phyloP scores from a whole-genome alignment of 2,888 invertebrate genomes.

The Macrophya annulata region DNA sequence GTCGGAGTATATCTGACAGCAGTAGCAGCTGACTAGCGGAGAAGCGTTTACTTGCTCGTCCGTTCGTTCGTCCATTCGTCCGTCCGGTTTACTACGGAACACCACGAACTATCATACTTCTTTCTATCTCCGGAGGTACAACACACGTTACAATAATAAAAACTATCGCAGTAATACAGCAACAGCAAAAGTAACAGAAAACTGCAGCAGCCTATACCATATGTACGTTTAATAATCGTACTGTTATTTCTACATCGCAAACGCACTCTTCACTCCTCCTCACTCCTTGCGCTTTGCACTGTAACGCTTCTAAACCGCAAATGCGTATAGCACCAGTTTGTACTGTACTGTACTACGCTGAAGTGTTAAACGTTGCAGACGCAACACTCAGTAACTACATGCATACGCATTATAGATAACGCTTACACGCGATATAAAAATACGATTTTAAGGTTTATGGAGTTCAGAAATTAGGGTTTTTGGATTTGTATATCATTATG shows the following conservation, averaged over 20 bases:
- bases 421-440: not conserved
- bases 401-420: not conserved
- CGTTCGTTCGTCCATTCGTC: slow-evolving; percentile 12
- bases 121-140: not conserved
- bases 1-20: slow-evolving; percentile 51
- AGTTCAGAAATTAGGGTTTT: too few species aligned
- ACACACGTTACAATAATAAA: not conserved
- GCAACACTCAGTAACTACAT: not conserved
- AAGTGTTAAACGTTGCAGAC: not conserved
- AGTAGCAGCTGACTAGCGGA: slow-evolving; percentile 52
- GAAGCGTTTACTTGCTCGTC: slow-evolving; percentile 40
- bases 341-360: not conserved
- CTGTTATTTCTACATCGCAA: not conserved
- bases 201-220: not conserved
- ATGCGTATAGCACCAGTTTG: not conserved
- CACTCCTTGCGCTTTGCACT: not conserved
- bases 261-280: not conserved
- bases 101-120: slow-evolving; percentile 6
- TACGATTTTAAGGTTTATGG: too few species aligned
- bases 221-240: slow-evolving; percentile 30
- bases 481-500: too few species aligned
- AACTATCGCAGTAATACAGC: not conserved
- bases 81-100: slow-evolving; percentile 47
- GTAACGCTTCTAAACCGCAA: not conserved
- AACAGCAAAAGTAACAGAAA: not conserved